Evolutionary conservation across 1,140 invertebrate species (phyloP), one percentile per base, ranked within the genome.

Genomic region (Hydropsyche tenuis): DNA sequence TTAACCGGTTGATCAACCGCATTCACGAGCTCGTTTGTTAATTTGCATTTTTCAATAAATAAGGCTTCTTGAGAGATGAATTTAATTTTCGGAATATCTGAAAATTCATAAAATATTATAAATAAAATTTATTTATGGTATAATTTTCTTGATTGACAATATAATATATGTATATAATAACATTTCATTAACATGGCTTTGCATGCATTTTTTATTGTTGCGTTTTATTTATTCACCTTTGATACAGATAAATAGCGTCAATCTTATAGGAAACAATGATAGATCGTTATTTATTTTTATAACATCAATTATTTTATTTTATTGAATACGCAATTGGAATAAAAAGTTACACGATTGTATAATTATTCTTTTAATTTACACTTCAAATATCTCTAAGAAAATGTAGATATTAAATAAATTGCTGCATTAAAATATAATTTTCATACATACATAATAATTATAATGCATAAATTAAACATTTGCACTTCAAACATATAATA

Each of bases 21-120:
- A 12, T 23, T 25, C 20, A 60, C 23, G 23, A 60, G 22, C 56
- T 60, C 23, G 56, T 60, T 60, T 27, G 56, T 11, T 11, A 27
- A 60, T 60, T 60, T 60, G 56, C 20, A 60, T 60, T 60, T 60
- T 60, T 60, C 20, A 23, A 25, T 60, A 20, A 60, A 60, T 60
- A 11, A 60, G 11, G 3, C 9, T 9, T 9, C 30, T 37, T 37
- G 30, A 37, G 30, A 37, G 30, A n/a, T n/a, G n/a, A n/a, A n/a
- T n/a, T n/a, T n/a, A n/a, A n/a, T n/a, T n/a, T n/a, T n/a, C n/a
- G n/a, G n/a, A n/a, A n/a, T n/a, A n/a, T n/a, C n/a, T n/a, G n/a
- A n/a, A n/a, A n/a, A n/a, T n/a, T n/a, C n/a, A n/a, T n/a, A n/a
- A n/a, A n/a, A n/a, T n/a, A n/a, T n/a, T n/a, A n/a, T n/a, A n/a